A percentile compares a stretch with the other conserved stretches of the same genome.
Evolutionary conservation across 1,140 invertebrate genomes (phyloP).

Genomic region (Hyles euphorbiae): DNA sequence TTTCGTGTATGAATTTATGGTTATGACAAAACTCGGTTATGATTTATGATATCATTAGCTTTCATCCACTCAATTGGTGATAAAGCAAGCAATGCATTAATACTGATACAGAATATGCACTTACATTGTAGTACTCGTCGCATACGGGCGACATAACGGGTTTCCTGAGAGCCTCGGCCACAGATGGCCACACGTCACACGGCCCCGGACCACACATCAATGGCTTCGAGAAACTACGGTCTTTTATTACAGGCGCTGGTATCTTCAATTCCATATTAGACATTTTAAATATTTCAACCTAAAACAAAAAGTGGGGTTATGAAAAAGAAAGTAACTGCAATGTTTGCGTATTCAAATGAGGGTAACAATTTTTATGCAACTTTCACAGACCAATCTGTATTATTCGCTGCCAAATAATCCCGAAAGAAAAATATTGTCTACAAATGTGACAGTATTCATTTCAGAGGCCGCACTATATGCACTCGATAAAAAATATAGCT

Average conservation of each 20-base stretch:
- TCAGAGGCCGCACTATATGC: no score
- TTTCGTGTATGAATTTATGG: no score
- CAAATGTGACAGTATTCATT: no score
- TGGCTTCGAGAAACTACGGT: constrained; percentile 38
- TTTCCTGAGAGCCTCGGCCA: constrained; percentile 38
- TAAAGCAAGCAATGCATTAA: no score
- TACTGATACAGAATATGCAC: background rate
- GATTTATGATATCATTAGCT: no score
- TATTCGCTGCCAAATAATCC: no score
- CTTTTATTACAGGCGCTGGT: constrained; percentile 37
- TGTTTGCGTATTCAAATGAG: background rate
- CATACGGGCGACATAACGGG: constrained; percentile 47
- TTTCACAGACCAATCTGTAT: no score
- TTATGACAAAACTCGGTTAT: no score
- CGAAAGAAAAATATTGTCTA: no score
- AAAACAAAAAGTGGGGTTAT: background rate
- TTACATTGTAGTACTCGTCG: constrained; percentile 50
- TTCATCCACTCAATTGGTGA: no score
- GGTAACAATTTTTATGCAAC: background rate
- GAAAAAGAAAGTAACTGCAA: background rate
- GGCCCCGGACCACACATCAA: constrained; percentile 57
- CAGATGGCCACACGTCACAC: constrained; percentile 50
- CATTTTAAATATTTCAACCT: constrained; percentile 15
- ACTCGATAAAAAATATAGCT: no score
- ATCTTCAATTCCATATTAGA: constrained; percentile 27